Evolutionary conservation across 2,113 vertebrate genomes (phyloP).

Genomic region (Mormoops blainvillei): DNA sequence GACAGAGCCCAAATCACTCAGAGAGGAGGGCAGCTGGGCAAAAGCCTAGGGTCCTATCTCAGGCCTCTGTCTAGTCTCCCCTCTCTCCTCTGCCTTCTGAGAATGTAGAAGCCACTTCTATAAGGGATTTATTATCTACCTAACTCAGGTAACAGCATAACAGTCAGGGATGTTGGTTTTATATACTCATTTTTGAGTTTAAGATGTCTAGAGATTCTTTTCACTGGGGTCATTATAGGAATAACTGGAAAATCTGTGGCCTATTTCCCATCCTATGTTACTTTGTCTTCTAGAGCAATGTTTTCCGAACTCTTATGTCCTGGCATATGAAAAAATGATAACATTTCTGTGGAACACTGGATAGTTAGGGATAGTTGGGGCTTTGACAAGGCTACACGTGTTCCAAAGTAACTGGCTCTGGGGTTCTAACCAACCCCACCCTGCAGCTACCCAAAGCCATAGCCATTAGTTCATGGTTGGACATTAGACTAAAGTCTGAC

Average conservation of each 20-base stretch:
- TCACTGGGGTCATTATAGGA: not conserved
- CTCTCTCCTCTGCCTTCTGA: not conserved
- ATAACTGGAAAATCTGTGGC: not conserved
- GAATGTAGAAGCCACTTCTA: not conserved
- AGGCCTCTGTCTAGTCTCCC: not conserved
- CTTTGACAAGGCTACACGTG: not conserved
- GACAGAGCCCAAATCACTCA: not conserved
- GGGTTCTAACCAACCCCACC: not conserved
- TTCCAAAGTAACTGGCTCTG: not conserved
- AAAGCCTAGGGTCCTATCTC: not conserved
- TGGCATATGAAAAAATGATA: not conserved
- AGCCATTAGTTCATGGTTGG: not conserved
- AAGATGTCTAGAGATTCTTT: not conserved
- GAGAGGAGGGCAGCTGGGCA: fast-evolving
- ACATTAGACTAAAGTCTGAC: not conserved
- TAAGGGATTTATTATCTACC: not conserved
- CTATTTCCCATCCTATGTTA: not conserved
- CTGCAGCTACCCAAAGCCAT: not conserved
- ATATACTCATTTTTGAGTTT: not conserved
- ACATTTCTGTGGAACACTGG: not conserved
- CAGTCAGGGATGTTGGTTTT: not conserved
- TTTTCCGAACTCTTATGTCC: not conserved
- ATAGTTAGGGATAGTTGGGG: not conserved
- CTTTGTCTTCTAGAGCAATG: not conserved
- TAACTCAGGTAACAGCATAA: not conserved